Percentiles rank a stretch among this genome's conserved stretches.
Conservation (phyloP, 2,113 vertebrate genomes). For the Pseudopodoces humilis region DNA sequence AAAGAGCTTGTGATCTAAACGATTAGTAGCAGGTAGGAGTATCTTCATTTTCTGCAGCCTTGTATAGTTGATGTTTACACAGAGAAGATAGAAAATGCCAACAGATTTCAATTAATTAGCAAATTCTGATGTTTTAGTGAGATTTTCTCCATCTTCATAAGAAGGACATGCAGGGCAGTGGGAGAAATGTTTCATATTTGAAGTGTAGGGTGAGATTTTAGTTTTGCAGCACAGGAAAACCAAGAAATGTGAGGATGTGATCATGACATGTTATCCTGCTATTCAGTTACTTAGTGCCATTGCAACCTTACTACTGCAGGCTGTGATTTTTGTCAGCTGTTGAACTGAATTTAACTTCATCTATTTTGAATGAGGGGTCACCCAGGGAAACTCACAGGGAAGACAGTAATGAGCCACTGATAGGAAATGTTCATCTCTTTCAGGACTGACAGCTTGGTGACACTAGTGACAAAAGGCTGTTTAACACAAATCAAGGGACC, state of each 20-base stretch:
- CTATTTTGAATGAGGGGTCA: neutral
- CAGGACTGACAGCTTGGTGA: neutral
- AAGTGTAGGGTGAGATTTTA: neutral
- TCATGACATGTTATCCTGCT: neutral
- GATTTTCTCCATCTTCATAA: neutral
- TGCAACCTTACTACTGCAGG: neutral
- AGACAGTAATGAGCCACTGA: neutral
- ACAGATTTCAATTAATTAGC: neutral
- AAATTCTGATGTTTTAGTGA: neutral
- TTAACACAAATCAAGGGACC: rapidly evolving
- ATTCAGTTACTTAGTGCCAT: neutral
- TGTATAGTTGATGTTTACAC: neutral
- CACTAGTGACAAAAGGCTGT: neutral
- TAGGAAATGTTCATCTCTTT: neutral
- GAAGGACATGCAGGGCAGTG: neutral
- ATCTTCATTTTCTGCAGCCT: neutral
- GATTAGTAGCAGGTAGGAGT: neutral
- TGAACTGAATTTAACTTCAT: neutral
- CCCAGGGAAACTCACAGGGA: neutral
- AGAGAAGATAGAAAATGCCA: neutral
- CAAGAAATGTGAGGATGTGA: neutral
- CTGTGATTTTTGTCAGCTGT: conserved; percentile 14
- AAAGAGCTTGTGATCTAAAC: neutral
- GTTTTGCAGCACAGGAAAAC: neutral
- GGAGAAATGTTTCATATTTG: neutral